phyloP scores from a whole-genome alignment of 1,140 invertebrate genomes.

The Solen grandis region DNA sequence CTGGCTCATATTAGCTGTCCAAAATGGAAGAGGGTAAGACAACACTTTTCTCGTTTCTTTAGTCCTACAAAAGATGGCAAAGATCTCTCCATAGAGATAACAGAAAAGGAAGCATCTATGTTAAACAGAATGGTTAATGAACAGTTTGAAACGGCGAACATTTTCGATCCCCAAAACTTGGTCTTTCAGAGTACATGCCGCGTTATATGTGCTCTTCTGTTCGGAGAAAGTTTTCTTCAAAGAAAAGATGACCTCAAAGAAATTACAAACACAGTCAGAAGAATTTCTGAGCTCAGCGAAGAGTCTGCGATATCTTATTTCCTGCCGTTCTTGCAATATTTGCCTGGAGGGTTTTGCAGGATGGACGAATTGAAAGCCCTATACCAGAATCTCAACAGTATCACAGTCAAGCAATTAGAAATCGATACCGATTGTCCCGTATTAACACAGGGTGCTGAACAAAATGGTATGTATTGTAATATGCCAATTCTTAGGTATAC shows the following conservation, averaged over 20 bases:
- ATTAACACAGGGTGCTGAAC: neutral
- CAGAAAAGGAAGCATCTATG: neutral
- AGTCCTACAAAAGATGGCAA: too few species aligned
- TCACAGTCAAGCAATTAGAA: neutral
- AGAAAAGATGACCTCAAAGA: neutral
- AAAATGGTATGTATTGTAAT: neutral
- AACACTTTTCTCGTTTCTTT: too few species aligned
- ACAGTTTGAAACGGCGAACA: neutral
- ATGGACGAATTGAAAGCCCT: neutral
- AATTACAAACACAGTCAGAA: neutral
- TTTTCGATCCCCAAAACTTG: neutral
- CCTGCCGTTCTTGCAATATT: neutral
- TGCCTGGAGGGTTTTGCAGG: neutral
- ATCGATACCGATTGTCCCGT: neutral
- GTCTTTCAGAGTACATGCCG: neutral
- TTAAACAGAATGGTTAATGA: neutral
- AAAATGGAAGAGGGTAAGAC: neutral
- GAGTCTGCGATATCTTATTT: neutral
- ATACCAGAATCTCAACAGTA: neutral
- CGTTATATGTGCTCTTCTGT: neutral
- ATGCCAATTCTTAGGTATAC: neutral
- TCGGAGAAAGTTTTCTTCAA: neutral
- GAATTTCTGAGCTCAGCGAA: neutral
- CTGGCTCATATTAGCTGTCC: neutral
- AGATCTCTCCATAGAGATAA: neutral